Evolutionary conservation across 2,113 vertebrate genomes (phyloP).

Genomic region (Microcebus jonahi): DNA sequence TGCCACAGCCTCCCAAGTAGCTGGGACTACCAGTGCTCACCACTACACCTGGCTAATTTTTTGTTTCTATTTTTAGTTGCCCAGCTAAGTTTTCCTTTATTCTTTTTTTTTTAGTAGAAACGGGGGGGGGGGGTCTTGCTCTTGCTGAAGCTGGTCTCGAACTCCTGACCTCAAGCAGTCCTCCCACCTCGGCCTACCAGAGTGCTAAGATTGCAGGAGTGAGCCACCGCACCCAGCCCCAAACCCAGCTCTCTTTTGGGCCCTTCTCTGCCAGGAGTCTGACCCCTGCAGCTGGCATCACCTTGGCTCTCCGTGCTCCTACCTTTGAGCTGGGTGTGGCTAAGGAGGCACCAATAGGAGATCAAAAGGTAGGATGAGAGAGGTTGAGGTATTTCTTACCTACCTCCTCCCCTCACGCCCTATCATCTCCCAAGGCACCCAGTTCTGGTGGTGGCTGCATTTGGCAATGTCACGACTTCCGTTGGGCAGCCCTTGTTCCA

Average conservation of each 20-base stretch:
- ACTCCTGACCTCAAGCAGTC: too few species aligned
- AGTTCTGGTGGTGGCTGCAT: neutral
- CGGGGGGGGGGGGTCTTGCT: too few species aligned
- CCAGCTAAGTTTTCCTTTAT: too few species aligned
- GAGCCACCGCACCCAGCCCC: neutral
- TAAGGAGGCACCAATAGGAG: neutral
- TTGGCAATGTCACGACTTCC: neutral
- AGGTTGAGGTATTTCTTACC: neutral
- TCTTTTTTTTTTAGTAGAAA: too few species aligned
- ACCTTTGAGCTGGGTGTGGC: neutral
- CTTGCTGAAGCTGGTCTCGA: too few species aligned
- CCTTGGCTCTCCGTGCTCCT: neutral
- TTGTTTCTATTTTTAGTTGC: too few species aligned
- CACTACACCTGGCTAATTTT: too few species aligned
- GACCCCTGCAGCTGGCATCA: neutral
- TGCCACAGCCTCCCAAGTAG: too few species aligned
- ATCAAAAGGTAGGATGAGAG: neutral
- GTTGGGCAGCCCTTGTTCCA: neutral
- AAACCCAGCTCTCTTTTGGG: neutral
- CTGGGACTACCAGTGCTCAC: too few species aligned
- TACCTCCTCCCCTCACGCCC: neutral
- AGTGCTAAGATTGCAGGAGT: too few species aligned
- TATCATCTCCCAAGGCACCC: neutral
- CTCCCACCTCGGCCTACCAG: too few species aligned
- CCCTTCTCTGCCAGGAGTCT: neutral